Percentiles rank a stretch among this genome's conserved stretches.
These are phyloP conservation scores for Miniopterus natalensis DNA, from an alignment of 2,113 vertebrate species.

Conservation along the genomic window DNA sequence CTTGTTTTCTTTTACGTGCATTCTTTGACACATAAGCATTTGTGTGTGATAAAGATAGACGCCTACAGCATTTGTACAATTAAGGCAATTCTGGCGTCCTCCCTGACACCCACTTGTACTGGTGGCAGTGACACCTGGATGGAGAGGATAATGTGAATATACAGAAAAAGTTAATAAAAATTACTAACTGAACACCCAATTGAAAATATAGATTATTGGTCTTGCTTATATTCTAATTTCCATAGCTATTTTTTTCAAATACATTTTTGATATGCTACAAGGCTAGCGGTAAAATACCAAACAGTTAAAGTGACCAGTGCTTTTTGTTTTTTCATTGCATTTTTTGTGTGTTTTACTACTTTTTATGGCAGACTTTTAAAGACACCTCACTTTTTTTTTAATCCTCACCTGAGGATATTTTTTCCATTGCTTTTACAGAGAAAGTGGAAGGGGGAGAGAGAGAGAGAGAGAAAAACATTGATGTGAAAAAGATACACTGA, in stretches of 20 bases:
- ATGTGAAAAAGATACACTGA: no score
- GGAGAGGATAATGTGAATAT: not conserved
- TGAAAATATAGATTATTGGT: not conserved
- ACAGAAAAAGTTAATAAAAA: conserved; percentile 29
- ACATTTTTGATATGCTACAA: conserved; percentile 25
- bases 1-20: conserved; percentile 37
- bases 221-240: conserved; percentile 52
- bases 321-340: conserved; percentile 1
- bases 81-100: not conserved
- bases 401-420: no score
- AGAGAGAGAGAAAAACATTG: no score
- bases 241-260: not conserved
- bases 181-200: not conserved
- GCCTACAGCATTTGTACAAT: not conserved
- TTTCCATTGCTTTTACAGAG: no score
- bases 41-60: conserved; percentile 15
- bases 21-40: conserved; percentile 47
- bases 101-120: not conserved
- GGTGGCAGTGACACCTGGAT: not conserved
- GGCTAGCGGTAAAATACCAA: not conserved
- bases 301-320: not conserved
- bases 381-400: not conserved
- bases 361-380: conserved; percentile 40
- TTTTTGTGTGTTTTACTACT: conserved; percentile 39
- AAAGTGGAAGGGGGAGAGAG: no score